Base-by-base conservation (phyloP, 2,797 vertebrate genomes). In the Cossypha dichroa region DNA sequence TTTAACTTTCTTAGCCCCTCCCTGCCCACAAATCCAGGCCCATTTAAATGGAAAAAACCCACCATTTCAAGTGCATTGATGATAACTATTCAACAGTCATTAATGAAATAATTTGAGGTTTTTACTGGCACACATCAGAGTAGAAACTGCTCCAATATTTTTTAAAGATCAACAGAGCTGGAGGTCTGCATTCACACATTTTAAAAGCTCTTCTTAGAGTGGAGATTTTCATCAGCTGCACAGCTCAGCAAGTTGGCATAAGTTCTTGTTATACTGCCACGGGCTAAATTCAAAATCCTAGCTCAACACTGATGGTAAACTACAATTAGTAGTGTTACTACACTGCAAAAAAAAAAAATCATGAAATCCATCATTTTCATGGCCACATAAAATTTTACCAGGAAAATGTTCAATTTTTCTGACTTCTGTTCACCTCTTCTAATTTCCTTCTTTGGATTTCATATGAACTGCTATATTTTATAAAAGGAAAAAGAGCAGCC, bases 261-360 rank as follows among this genome's bases (percentile, higher is more conserved):
- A 94, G 21, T 77, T 88, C 90, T 86, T 85, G 70, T 74, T 93
- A 85, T 26, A 83, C 11, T 77, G 91, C 86, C 78, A 89, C 0
- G 0, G 79, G 84, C 90, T 91, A 91, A 91, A 96, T 77, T 88
- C 84, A 93, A 93, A 95, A 92, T 85, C 63, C 45, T 75, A 77
- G 75, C 69, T 85, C 75, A 89, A 88, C 34, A 62, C 5, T 79
- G 76, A 80, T 49, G 55, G 86, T 38, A 89, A 94, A 83, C 72
- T 89, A 78, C 74, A 60, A 68, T 69, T 79, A 88, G 58, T 38
- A 26, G 55, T 76, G 15, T 20, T 56, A 56, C 36, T 59, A 66
- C 7, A 28, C 19, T 55, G 60, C 22, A 85, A 34, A 34, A 34
- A 81, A 75, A 86, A 56, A 72, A 43, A 82, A 16, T 20, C 9